Evolutionary conservation across 2,888 invertebrate species (phyloP), one percentile per base, ranked within the genome.

Genomic region (Tanytarsus gracilentus): DNA sequence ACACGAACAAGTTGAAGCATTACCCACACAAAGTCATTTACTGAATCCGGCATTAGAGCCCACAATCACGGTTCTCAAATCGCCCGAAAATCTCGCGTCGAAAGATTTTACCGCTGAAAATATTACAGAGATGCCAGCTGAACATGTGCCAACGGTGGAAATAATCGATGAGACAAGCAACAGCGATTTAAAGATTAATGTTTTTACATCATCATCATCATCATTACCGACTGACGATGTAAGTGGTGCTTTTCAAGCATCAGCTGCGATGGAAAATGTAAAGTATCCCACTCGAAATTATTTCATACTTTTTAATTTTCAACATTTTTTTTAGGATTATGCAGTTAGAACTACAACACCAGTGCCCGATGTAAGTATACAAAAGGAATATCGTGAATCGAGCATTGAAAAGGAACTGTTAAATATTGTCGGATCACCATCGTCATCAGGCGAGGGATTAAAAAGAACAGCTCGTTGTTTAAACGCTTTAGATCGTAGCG

Each of bases 391-490:
- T 18, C 21, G 14, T n/a, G 36, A 36, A 55, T 7, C 14, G 3
- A 39, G 18, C n/a, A 40, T 55, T 2, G 27, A 23, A 27, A 40
- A 40, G n/a, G 52, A 53, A 33, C 27, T 16, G 25, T 16, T 23
- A 11, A 53, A 36, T 5, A 23, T 36, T 39, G 9, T 9, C 21
- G 23, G 25, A 16, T 51, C 51, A 18, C 51, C 51, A 11, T 51
- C 51, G 30, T 21, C 53, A 23, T 21, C 53, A 9, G 56, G 56
- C 23, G 56, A 56, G 4, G 40, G 59, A 6, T 49, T 59, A 14
- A 59, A 49, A 16, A 25, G 59, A 48, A 27, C 60, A 16, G 50
- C 49, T 36, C 60, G 49, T 25, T 60, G 49, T 21, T 25, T 60
- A 14, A 33, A 50, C 27, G 49, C 50, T 23, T 14, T 60, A 3